phyloP scores from a whole-genome alignment of 92 coral and sea anemone species.

The Epizoanthus scotinus region DNA sequence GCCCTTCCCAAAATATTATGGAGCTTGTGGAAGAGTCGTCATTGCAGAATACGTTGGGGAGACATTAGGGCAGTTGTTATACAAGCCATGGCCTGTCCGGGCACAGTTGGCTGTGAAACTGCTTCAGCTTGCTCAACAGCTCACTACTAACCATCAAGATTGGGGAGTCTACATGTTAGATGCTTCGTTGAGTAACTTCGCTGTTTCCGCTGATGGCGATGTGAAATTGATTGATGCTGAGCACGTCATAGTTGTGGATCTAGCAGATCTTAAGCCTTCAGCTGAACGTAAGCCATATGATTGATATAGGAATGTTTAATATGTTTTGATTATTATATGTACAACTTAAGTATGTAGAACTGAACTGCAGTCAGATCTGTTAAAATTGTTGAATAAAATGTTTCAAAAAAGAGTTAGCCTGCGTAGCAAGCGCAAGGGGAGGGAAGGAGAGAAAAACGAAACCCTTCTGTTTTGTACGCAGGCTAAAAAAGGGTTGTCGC shows the following conservation, averaged over 20 bases:
- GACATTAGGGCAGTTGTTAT: constrained; percentile 51
- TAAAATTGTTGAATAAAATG: too few relatives aligned
- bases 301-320: constrained; percentile 22
- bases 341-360: too few relatives aligned
- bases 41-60: constrained; percentile 79
- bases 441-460: too few relatives aligned
- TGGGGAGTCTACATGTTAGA: constrained; percentile 86
- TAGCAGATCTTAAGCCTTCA: constrained; percentile 1
- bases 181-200: constrained; percentile 68
- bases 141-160: constrained; percentile 56
- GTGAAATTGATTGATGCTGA: constrained; percentile 76
- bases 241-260: constrained; percentile 74
- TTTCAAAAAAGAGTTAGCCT: too few relatives aligned
- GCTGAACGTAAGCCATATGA: constrained; percentile 19
- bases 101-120: constrained; percentile 70
- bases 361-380: too few relatives aligned
- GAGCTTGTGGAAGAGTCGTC: constrained; percentile 87
- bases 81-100: constrained; percentile 67
- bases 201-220: constrained; percentile 56
- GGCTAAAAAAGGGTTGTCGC: background rate
- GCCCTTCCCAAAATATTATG: constrained; percentile 83
- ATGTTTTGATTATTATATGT: too few relatives aligned
- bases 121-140: constrained; percentile 65
- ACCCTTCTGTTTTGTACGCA: too few relatives aligned
- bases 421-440: too few relatives aligned